Conservation (phyloP, 2,113 vertebrate species). For the Daboia siamensis region DNA sequence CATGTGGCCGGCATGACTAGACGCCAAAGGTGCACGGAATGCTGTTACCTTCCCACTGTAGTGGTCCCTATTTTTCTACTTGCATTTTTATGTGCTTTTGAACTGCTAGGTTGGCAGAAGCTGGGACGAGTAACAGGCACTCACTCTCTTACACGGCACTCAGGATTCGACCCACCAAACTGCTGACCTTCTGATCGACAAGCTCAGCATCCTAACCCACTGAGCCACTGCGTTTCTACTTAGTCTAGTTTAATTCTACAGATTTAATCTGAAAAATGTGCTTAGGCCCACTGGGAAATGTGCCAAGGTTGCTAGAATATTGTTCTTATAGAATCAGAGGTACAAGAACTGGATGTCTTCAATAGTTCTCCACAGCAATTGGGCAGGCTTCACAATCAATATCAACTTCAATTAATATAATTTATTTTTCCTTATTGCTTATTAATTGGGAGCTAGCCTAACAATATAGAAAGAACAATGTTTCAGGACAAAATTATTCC, state of each 20-base stretch:
- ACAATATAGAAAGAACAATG: background rate
- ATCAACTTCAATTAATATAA: background rate
- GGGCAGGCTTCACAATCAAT: background rate
- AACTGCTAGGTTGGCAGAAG: too few species aligned
- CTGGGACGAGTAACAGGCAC: too few species aligned
- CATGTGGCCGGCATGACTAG: too few species aligned
- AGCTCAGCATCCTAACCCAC: too few species aligned
- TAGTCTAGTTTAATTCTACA: background rate
- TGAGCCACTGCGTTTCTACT: too few species aligned
- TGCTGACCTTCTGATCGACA: too few species aligned
- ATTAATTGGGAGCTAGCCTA: background rate
- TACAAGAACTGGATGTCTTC: background rate
- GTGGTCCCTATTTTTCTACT: too few species aligned
- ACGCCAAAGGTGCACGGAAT: too few species aligned
- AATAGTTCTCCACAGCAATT: background rate
- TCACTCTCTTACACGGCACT: too few species aligned
- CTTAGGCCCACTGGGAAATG: background rate
- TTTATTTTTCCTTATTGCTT: background rate
- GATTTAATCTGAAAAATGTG: background rate
- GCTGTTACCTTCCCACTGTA: too few species aligned
- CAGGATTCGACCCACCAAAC: too few species aligned
- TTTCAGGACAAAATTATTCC: background rate
- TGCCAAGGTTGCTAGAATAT: background rate
- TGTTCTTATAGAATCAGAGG: background rate
- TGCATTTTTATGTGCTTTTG: too few species aligned